Evolutionary conservation across 2,113 vertebrate species (phyloP), one percentile per base, ranked within the genome.

Genomic region (Synchiropus splendidus): DNA sequence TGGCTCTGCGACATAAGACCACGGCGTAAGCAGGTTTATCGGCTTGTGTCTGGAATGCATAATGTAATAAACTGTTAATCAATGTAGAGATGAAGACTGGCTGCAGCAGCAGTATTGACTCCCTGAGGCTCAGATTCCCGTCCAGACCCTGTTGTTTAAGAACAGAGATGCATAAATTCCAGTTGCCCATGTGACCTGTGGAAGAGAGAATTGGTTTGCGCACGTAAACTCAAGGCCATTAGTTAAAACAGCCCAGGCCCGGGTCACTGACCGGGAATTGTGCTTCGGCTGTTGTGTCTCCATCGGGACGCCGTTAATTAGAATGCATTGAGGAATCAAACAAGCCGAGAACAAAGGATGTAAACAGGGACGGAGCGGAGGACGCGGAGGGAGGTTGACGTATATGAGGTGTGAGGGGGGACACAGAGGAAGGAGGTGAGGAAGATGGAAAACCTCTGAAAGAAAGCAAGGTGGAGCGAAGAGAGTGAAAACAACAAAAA

Each of bases 251-350:
- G 63, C 55, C 39, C 46, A 58, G 51, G 40, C 61, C 58, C n/a
- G n/a, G n/a, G n/a, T n/a, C n/a, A n/a, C n/a, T n/a, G n/a, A n/a
- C n/a, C n/a, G n/a, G n/a, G n/a, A 69, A 70, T 41, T 43, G 31
- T 45, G 16, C 42, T 21, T 27, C 32, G n/a, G 35, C 2, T 27
- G 4, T 27, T 8, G 21, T 8, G 21, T 27, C 13, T 72, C 53
- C 51, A 30, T 39, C 60, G 39, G 35, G 52, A 70, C 39, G 31
- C 39, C 12, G 45, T 70, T 80, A 45, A 82, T 85, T 82, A 74
- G 74, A 81, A 79, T 46, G 62, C 73, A 72, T 59, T 45, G 52
- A 44, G 12, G 36, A 66, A 51, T 63, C 48, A 67, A 51, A 67
- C n/a, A 43, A 46, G 36, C 16, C 35, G 45, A 54, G 48, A 59